Percentiles rank a stretch among this genome's conserved stretches.
Conservation (phyloP, 2,113 vertebrate species). For the Calypte anna region DNA sequence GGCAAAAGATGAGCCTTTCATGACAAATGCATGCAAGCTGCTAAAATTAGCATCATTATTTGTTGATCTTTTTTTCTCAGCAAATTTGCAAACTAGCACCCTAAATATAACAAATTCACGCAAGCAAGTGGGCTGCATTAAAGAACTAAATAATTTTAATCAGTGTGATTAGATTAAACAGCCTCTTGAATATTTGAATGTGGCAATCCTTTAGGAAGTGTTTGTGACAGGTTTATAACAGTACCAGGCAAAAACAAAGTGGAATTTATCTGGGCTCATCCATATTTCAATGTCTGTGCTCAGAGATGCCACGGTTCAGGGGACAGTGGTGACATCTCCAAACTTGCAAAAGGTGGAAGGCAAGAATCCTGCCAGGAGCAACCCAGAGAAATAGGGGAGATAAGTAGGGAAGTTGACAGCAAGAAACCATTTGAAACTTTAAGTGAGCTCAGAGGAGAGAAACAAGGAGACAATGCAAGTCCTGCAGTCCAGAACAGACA, state of each 20-base stretch:
- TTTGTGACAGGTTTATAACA: conserved; percentile 69
- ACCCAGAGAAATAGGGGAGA: not conserved
- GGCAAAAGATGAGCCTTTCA: conserved; percentile 22
- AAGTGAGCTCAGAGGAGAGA: not conserved
- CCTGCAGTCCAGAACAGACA: not conserved
- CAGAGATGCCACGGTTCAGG: conserved; percentile 11
- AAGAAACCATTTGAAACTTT: conserved; percentile 3
- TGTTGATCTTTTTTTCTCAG: conserved; percentile 27
- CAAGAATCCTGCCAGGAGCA: conserved; percentile 45
- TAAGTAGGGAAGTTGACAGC: not conserved
- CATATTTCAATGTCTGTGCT: conserved; percentile 71
- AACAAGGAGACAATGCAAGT: not conserved
- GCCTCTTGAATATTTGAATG: conserved; percentile 70
- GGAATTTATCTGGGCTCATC: conserved; percentile 68
- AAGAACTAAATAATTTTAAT: conserved; percentile 64
- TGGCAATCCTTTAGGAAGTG: conserved; percentile 69
- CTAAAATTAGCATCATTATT: conserved; percentile 23
- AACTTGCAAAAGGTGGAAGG: conserved; percentile 59
- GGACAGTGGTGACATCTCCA: conserved; percentile 42
- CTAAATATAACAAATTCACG: conserved; percentile 26
- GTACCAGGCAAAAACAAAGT: conserved; percentile 74
- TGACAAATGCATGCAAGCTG: conserved; percentile 2
- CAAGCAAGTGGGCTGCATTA: not conserved
- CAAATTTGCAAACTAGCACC: conserved; percentile 5
- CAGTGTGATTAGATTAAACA: conserved; percentile 54